Conservation (phyloP, 2,888 invertebrate species). For the Mechanitis messenoides region DNA sequence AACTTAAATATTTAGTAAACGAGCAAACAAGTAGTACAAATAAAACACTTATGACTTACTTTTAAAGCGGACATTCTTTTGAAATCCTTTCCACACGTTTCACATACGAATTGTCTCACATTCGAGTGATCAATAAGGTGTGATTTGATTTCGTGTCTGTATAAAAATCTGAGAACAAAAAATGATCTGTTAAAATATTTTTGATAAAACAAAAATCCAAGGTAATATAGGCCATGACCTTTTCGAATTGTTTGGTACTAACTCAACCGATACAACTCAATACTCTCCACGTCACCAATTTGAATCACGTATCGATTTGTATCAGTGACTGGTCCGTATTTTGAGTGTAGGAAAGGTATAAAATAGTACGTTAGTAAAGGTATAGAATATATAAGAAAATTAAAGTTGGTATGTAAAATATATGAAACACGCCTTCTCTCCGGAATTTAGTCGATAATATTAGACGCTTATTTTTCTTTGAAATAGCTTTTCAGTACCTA, state of each 20-base stretch:
- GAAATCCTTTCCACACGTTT: conserved; percentile 49
- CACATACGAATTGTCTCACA: conserved; percentile 40
- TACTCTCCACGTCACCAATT: background rate
- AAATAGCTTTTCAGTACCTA: background rate
- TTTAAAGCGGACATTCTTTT: conserved; percentile 36
- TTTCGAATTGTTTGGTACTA: conserved; percentile 16
- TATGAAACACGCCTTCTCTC: too few species aligned
- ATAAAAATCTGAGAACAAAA: conserved; percentile 38
- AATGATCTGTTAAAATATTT: background rate
- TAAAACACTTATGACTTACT: conserved; percentile 33
- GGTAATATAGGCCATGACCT: conserved; percentile 16
- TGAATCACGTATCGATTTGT: background rate
- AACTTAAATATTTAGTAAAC: background rate
- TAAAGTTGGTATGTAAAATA: too few species aligned
- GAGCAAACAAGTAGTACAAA: background rate
- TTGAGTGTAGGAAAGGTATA: too few species aligned
- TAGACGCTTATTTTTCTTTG: too few species aligned
- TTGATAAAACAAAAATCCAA: too few species aligned
- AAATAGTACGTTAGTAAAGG: too few species aligned
- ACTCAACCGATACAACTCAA: background rate
- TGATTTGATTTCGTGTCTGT: conserved; percentile 35
- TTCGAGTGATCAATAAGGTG: conserved; percentile 42
- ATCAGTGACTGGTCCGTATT: background rate
- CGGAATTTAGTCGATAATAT: too few species aligned
- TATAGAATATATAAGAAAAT: too few species aligned